Evolutionary conservation across 2,113 vertebrate species (phyloP).

Genomic region (Hypanus sabinus): DNA sequence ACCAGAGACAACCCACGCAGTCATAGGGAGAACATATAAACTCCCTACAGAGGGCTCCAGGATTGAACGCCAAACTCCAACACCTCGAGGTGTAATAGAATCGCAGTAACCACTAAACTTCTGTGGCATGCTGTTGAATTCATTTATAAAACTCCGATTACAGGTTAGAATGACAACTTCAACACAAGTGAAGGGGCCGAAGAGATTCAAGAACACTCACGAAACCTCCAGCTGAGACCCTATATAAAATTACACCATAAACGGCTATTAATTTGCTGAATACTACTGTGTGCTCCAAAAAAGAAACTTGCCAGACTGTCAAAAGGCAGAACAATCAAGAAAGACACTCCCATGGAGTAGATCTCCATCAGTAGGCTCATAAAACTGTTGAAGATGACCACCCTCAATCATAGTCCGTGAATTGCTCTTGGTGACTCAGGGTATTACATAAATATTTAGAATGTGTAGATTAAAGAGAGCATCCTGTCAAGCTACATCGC

Average conservation of each 20-base stretch:
- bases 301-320: constrained; percentile 23
- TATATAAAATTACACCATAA: neutral
- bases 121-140: too few relatives aligned
- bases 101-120: too few relatives aligned
- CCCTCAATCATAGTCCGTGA: neutral
- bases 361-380: neutral
- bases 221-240: neutral
- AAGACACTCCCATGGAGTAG: neutral
- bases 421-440: neutral
- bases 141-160: neutral
- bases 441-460: neutral
- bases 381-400: neutral
- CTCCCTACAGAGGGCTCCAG: too few relatives aligned
- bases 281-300: neutral
- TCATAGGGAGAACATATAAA: too few relatives aligned
- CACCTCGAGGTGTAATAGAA: too few relatives aligned
- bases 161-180: neutral
- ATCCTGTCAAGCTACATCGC: too few relatives aligned
- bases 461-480: too few relatives aligned
- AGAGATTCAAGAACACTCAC: neutral
- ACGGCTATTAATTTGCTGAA: neutral
- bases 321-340: neutral
- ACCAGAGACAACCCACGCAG: too few relatives aligned
- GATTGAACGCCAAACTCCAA: too few relatives aligned
- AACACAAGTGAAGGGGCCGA: neutral